Evolutionary conservation across 1,140 invertebrate genomes (phyloP).

Genomic region (Achroia grisella): DNA sequence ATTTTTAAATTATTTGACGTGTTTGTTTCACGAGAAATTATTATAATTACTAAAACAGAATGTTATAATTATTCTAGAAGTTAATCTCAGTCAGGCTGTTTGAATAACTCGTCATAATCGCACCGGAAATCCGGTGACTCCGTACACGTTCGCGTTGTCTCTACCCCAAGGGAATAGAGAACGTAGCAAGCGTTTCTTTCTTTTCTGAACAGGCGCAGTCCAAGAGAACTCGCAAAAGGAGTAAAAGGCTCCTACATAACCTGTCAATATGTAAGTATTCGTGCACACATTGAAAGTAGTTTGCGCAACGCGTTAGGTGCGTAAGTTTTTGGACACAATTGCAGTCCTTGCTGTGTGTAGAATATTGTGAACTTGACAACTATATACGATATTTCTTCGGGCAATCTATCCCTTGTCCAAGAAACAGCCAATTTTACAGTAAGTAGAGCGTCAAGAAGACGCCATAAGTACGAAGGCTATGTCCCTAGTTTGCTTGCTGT

Average conservation of each 20-base stretch:
- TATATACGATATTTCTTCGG: constrained; percentile 10
- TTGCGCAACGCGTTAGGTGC: constrained; percentile 23
- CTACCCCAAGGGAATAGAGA: constrained; percentile 64
- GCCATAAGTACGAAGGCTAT: neutral
- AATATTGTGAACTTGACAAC: constrained; percentile 21
- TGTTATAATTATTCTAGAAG: constrained; percentile 13
- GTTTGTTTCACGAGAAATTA: too few relatives aligned
- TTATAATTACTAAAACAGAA: too few relatives aligned
- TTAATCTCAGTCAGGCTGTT: constrained; percentile 9
- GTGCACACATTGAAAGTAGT: constrained; percentile 29
- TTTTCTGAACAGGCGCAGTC: constrained; percentile 73
- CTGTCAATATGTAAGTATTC: constrained; percentile 71
- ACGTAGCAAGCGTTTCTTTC: constrained; percentile 69
- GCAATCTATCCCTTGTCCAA: constrained; percentile 13
- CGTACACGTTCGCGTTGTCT: constrained; percentile 67
- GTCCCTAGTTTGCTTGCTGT: neutral
- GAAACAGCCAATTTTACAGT: constrained; percentile 26
- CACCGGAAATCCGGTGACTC: constrained; percentile 68
- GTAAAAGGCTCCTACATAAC: constrained; percentile 75
- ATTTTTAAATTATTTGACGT: too few relatives aligned
- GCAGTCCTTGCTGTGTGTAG: constrained; percentile 52
- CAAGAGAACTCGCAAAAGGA: constrained; percentile 72
- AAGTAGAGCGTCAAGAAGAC: constrained; percentile 28
- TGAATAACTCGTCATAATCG: constrained; percentile 42
- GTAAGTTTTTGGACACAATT: neutral